Conservation (phyloP, 2,797 vertebrate species). For the Myotis myotis region DNA sequence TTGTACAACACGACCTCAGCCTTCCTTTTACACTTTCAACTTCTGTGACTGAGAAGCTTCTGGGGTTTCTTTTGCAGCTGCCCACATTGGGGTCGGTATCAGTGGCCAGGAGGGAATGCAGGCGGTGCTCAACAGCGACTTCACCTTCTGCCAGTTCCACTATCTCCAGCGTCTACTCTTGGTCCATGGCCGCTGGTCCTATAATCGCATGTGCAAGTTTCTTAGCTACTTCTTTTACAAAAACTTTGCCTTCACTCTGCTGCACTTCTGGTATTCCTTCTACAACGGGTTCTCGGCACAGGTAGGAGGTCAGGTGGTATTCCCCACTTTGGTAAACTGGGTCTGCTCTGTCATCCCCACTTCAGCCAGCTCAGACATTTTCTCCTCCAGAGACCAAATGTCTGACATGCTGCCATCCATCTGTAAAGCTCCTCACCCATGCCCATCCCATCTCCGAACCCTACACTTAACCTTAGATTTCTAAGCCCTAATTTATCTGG, state of each 20-base stretch:
- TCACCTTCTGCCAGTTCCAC: conserved; percentile 93
- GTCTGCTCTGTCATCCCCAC: not conserved
- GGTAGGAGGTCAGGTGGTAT: conserved; percentile 84
- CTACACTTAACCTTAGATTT: not conserved
- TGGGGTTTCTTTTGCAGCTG: conserved; percentile 85
- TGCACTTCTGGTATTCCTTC: conserved; percentile 98
- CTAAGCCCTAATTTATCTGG: not conserved
- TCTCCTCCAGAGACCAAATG: not conserved
- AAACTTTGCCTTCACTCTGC: conserved; percentile 96
- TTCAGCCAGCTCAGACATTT: conserved; percentile 11
- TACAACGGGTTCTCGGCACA: conserved; percentile 98
- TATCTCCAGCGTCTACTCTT: conserved; percentile 96
- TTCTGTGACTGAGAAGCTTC: conserved; percentile 36
- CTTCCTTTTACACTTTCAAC: not conserved
- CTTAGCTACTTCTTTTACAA: conserved; percentile 97
- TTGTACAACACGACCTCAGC: not conserved
- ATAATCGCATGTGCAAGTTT: conserved; percentile 97
- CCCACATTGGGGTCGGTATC: conserved; percentile 95
- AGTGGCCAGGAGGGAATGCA: conserved; percentile 97
- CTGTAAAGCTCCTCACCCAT: not conserved
- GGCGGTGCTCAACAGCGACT: conserved; percentile 94
- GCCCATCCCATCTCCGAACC: not conserved
- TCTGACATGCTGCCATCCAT: not conserved
- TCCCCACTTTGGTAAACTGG: not conserved
- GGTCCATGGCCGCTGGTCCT: conserved; percentile 97